These are phyloP conservation scores for Cricetomys ansorgei DNA, from an alignment of 2,113 vertebrate species.

Conservation along the genomic window DNA sequence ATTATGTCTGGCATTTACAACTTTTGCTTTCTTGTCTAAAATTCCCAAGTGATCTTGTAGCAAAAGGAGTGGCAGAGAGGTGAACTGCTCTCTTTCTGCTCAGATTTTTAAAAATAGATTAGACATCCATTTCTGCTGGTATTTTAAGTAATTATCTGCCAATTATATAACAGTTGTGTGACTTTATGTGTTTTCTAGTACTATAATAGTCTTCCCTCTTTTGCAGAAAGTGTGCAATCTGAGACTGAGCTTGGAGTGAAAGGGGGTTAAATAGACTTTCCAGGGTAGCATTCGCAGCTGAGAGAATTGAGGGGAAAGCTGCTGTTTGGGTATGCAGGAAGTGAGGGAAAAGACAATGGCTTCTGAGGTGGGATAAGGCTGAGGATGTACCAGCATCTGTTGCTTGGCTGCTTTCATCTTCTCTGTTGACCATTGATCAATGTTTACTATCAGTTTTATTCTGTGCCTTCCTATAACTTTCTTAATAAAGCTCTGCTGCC, in stretches of 20 bases:
- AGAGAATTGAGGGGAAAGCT: background rate
- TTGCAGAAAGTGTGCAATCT: constrained; percentile 33
- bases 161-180: background rate
- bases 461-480: background rate
- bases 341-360: background rate
- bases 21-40: background rate
- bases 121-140: background rate
- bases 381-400: background rate
- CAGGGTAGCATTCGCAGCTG: background rate
- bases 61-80: background rate
- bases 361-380: background rate
- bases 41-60: background rate
- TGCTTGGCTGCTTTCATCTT: background rate
- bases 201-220: background rate
- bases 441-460: background rate
- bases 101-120: constrained; percentile 49
- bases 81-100: background rate
- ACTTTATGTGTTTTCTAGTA: constrained; percentile 40
- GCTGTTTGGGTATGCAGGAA: background rate
- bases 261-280: background rate
- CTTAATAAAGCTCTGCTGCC: background rate
- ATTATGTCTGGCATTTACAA: background rate
- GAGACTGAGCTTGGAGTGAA: background rate
- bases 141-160: constrained; percentile 16
- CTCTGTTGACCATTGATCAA: background rate